A percentile compares a stretch with the other conserved stretches of the same genome.
Conservation (phyloP, 2,113 vertebrate species). For the Laticauda laticaudata region DNA sequence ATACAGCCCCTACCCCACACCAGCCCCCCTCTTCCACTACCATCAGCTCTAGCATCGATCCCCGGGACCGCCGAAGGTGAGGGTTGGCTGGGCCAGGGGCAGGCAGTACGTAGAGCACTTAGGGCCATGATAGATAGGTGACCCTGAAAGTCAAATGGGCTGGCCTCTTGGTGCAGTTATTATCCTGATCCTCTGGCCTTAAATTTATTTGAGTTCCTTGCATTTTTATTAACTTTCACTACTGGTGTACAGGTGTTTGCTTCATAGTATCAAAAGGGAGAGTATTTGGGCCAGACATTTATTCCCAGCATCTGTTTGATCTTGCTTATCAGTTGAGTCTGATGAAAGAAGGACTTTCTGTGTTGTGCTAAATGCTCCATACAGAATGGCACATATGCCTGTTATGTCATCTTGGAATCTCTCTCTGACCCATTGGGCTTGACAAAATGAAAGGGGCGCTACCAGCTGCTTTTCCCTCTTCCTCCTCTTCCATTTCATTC, state of each 20-base stretch:
- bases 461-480: not conserved
- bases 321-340: too few relatives aligned
- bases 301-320: not conserved
- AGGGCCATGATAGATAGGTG: not conserved
- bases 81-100: not conserved
- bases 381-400: not conserved
- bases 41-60: constrained; percentile 49
- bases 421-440: not conserved
- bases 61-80: constrained; percentile 67
- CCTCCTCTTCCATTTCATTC: too few relatives aligned
- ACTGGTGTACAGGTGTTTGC: too few relatives aligned
- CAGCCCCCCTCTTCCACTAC: constrained; percentile 27
- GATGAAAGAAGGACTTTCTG: not conserved
- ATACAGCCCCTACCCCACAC: constrained; percentile 23
- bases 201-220: not conserved
- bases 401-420: not conserved
- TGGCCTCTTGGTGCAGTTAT: too few relatives aligned
- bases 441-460: not conserved
- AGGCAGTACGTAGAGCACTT: not conserved
- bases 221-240: not conserved
- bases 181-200: not conserved
- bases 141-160: accelerated
- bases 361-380: not conserved
- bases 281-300: not conserved
- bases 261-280: not conserved